Base-by-base conservation (phyloP, 1,140 invertebrate species). In the Neocloeon triangulifer region DNA sequence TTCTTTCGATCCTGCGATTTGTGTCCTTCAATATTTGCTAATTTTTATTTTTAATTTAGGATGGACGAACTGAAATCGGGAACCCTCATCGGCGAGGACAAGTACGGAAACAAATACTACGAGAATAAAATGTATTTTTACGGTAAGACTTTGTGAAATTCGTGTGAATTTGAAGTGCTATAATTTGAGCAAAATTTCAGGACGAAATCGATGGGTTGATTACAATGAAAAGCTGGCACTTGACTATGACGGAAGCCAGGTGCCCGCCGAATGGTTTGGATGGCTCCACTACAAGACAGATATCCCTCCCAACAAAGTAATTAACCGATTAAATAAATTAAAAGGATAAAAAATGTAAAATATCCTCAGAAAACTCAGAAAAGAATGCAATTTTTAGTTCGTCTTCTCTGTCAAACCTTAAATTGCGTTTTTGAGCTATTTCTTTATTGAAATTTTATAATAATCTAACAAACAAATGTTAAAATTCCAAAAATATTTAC, bases 31-130 rank as follows among this genome's bases (percentile, higher is more conserved):
- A 29, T 12, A n/a, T 36, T 25, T 32, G 25, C 13, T 12, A 14
- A 9, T 16, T n/a, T 32, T 34, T 27, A 20, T 36, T 31, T 34
- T 21, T 28, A 31, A 13, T 29, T 37, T 45, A 85, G 86, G 48
- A 69, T 69, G 42, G 89, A 96, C 59, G 74, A 78, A 1, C 44
- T 92, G 14, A 94, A 91, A 59, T 59, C 64, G 25, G 91, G 91
- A 15, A 69, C 53, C 0, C 48, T 86, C 0, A 65, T 96, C n/a
- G 94, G 94, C n/a, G 66, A 65, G 36, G 94, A 98, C 52, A 76
- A 85, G 50, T 89, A 71, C 53, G 92, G 94, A 19, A 98, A 98
- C 55, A 88, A 79, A 51, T 98, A 98, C 52, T 98, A 66, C 52
- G 75, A 96, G 61, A 94, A 95, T 48, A 72, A 78, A 17, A 56